Evolutionary conservation across 1,140 invertebrate species (phyloP).

Genomic region (Goniozus legneri): DNA sequence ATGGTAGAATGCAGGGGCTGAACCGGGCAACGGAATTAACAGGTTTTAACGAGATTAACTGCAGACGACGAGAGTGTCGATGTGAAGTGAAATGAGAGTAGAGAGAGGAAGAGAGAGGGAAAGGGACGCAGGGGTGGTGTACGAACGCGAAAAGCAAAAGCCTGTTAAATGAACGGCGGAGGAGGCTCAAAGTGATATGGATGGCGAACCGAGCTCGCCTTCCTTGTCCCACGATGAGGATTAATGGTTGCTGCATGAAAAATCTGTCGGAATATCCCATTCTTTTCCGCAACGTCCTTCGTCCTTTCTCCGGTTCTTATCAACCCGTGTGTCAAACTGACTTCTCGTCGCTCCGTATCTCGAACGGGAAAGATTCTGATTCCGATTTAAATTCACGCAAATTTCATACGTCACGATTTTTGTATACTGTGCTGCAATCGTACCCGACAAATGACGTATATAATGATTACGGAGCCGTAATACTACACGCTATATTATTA

Average conservation of each 20-base stretch:
- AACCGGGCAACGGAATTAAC: constrained; percentile 7
- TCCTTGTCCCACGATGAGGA: constrained; percentile 17
- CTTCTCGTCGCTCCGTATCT: too few relatives aligned
- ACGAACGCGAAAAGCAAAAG: constrained; percentile 14
- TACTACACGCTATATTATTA: too few relatives aligned
- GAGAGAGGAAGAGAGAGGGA: background rate
- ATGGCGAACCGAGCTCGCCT: constrained; percentile 20
- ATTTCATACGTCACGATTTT: too few relatives aligned
- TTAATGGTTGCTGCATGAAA: constrained; percentile 11
- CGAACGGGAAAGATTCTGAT: too few relatives aligned
- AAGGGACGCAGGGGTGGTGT: background rate
- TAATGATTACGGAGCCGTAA: too few relatives aligned
- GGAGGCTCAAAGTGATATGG: constrained; percentile 18
- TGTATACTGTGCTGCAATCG: too few relatives aligned
- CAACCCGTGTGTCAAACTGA: too few relatives aligned
- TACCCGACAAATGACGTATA: too few relatives aligned
- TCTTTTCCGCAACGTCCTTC: too few relatives aligned
- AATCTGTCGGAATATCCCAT: background rate
- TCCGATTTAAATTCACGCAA: too few relatives aligned
- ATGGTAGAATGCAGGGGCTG: too few relatives aligned
- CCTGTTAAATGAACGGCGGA: constrained; percentile 18
- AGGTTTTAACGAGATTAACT: constrained; percentile 15
- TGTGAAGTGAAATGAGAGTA: background rate
- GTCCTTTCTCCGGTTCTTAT: too few relatives aligned
- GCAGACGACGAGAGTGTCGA: background rate